phyloP scores from a whole-genome alignment of 2,888 invertebrate genomes.

The Thymelicus acteon region DNA sequence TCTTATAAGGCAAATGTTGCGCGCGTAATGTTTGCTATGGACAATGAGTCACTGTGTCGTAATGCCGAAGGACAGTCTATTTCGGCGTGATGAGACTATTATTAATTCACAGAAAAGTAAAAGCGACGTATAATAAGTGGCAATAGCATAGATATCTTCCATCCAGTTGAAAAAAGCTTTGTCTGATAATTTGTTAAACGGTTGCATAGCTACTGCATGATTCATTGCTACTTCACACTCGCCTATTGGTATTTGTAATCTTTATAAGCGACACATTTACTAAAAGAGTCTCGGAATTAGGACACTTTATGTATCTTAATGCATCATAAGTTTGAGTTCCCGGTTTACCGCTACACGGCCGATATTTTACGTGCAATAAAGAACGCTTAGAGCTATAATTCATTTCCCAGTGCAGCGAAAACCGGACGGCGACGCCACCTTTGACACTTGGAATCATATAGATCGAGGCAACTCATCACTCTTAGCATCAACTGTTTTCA shows the following conservation, averaged over 20 bases:
- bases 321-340: slow-evolving; percentile 8
- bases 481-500: slow-evolving; percentile 17
- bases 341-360: slow-evolving; percentile 26
- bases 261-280: slow-evolving; percentile 15
- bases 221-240: slow-evolving; percentile 37
- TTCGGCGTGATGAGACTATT: slow-evolving; percentile 79
- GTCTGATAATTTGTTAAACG: slow-evolving; percentile 32
- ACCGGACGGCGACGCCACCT: slow-evolving; percentile 33
- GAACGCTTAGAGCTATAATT: slow-evolving; percentile 36
- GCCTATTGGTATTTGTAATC: slow-evolving; percentile 33
- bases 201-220: slow-evolving; percentile 37
- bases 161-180: slow-evolving; percentile 37
- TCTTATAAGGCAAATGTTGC: slow-evolving; percentile 66
- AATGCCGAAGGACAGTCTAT: slow-evolving; percentile 76
- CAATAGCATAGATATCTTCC: slow-evolving; percentile 20
- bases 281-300: background rate
- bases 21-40: slow-evolving; percentile 61
- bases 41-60: slow-evolving; percentile 77
- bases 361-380: slow-evolving; percentile 34
- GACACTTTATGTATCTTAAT: background rate
- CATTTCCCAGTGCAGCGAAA: slow-evolving; percentile 26
- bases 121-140: slow-evolving; percentile 40
- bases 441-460: slow-evolving; percentile 33
- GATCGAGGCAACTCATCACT: slow-evolving; percentile 29
- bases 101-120: slow-evolving; percentile 56